A percentile compares a stretch with the other conserved stretches of the same genome.
Conservation (phyloP, 2,888 invertebrate species). For the Diploptera punctata region DNA sequence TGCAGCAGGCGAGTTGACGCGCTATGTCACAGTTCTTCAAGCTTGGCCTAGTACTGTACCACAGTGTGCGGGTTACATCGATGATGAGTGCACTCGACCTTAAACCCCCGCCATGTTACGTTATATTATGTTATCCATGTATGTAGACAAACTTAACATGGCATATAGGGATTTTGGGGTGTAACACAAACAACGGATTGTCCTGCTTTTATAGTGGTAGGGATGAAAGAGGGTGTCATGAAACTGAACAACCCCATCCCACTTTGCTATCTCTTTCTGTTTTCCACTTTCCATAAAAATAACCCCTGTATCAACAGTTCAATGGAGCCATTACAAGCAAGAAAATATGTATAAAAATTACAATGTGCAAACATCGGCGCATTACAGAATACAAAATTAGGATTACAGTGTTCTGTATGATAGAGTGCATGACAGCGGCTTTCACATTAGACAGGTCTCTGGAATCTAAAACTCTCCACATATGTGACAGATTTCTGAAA, state of each 20-base stretch:
- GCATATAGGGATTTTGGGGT: slow-evolving; percentile 31
- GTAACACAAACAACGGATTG: slow-evolving; percentile 28
- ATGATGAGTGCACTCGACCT: slow-evolving; percentile 30
- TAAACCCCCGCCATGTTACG: slow-evolving; percentile 22
- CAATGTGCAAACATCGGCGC: not conserved
- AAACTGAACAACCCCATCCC: not conserved
- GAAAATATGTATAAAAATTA: not conserved
- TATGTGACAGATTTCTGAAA: too few relatives aligned
- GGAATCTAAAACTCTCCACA: too few relatives aligned
- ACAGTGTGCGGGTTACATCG: slow-evolving; percentile 14
- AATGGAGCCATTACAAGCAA: not conserved
- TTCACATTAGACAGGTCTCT: too few relatives aligned
- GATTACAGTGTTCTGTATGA: not conserved
- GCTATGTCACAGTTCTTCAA: slow-evolving; percentile 24
- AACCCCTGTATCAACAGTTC: slow-evolving; percentile 1
- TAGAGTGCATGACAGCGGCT: too few relatives aligned
- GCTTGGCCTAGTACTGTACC: slow-evolving; percentile 3
- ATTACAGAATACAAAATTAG: not conserved
- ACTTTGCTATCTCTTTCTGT: not conserved
- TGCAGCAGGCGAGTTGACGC: slow-evolving; percentile 16
- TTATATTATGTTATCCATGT: slow-evolving; percentile 30
- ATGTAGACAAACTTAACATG: slow-evolving; percentile 29
- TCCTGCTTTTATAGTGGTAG: slow-evolving; percentile 19
- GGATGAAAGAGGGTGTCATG: not conserved
- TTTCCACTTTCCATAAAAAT: slow-evolving; percentile 6